Percentiles rank a stretch among this genome's conserved stretches.
Conservation (phyloP, 1,140 invertebrate genomes). For the Drosophila mayri region DNA sequence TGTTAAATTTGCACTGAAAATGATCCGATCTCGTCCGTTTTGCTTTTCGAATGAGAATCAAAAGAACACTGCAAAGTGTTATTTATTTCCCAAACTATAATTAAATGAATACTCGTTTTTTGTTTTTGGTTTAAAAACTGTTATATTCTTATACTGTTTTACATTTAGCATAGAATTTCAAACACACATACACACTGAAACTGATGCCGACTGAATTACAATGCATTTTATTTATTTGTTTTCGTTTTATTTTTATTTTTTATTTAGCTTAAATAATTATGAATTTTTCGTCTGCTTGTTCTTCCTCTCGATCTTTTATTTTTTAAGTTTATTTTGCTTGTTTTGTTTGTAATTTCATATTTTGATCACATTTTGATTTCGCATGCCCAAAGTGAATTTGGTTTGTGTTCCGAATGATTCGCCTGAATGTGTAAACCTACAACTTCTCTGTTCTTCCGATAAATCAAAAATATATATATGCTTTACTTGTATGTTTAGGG, state of each 20-base stretch:
- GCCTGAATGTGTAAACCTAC: conserved; percentile 71
- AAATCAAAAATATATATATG: conserved; percentile 59
- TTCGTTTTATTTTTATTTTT: background rate
- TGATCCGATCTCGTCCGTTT: no score
- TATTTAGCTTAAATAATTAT: conserved; percentile 72
- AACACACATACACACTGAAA: conserved; percentile 82
- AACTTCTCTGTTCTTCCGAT: conserved; percentile 25
- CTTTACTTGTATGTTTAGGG: conserved; percentile 53
- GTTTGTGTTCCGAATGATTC: conserved; percentile 80
- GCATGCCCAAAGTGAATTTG: conserved; percentile 76
- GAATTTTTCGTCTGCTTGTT: conserved; percentile 38
- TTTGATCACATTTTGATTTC: conserved; percentile 83
- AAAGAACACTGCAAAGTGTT: no score
- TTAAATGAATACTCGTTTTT: background rate
- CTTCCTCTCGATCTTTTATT: conserved; percentile 25
- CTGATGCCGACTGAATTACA: conserved; percentile 77
- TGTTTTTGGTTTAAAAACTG: conserved; percentile 71
- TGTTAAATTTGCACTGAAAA: no score
- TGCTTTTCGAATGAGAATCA: no score
- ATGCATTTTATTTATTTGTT: conserved; percentile 61
- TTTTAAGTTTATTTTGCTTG: conserved; percentile 55
- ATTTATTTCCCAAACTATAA: background rate
- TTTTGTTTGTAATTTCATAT: conserved; percentile 53
- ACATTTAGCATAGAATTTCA: conserved; percentile 80
- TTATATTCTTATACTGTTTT: conserved; percentile 79